These are phyloP conservation scores for Apostichopus leukothele DNA, from an alignment of 53 echinoderm and acorn worm genomes.

Conservation along the genomic window DNA sequence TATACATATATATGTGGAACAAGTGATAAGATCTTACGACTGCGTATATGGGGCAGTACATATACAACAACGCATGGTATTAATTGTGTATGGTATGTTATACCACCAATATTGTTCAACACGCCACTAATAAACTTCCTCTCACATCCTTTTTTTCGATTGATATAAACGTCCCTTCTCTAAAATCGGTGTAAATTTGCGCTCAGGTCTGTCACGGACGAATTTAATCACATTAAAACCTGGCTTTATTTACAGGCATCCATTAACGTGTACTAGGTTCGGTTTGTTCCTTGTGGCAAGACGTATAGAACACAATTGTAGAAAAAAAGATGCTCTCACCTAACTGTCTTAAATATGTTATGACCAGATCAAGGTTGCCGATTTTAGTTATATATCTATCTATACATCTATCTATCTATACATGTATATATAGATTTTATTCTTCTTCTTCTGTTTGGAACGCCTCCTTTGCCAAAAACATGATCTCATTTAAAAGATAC, in stretches of 20 bases:
- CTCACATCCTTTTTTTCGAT: background rate
- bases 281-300: background rate
- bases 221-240: background rate
- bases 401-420: no score
- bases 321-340: background rate
- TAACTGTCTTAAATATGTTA: background rate
- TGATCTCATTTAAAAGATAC: background rate
- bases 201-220: background rate
- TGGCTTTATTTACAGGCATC: background rate
- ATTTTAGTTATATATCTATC: background rate
- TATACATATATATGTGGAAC: no score
- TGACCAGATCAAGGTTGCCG: background rate
- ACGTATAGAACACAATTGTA: background rate
- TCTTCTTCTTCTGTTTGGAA: background rate
- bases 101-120: background rate
- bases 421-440: no score
- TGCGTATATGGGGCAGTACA: no score
- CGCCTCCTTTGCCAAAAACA: background rate
- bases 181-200: background rate
- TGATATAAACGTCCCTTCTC: background rate
- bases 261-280: background rate
- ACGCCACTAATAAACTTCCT: background rate
- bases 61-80: no score
- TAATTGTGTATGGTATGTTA: background rate
- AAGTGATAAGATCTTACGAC: no score